These are phyloP conservation scores for Rhinopomastus cyanomelas DNA, from an alignment of 2,113 vertebrate genomes.

Conservation along the genomic window DNA sequence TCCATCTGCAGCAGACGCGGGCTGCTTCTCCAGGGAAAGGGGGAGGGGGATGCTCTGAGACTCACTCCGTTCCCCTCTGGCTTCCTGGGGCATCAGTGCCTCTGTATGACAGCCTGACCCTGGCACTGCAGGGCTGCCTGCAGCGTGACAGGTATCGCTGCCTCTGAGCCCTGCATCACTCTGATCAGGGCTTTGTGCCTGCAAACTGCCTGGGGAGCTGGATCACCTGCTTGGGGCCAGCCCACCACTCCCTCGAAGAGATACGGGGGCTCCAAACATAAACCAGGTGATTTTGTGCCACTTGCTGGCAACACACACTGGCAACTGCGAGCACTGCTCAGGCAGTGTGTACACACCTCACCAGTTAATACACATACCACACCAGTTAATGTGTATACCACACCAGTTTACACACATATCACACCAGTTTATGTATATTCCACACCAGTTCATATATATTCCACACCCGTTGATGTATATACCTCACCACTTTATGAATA, in stretches of 20 bases:
- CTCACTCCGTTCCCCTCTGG: background rate
- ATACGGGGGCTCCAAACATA: background rate
- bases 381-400: too few relatives aligned
- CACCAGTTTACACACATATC: too few relatives aligned
- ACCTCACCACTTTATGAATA: too few relatives aligned
- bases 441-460: too few relatives aligned
- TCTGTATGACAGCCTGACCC: background rate
- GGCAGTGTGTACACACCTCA: background rate
- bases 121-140: background rate
- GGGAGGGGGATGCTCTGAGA: background rate
- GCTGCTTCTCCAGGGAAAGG: background rate
- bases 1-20: constrained; percentile 5
- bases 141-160: background rate
- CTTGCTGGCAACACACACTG: background rate
- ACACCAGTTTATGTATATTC: too few relatives aligned
- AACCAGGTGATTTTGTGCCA: background rate
- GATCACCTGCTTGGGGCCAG: background rate
- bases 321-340: fast-evolving
- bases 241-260: background rate
- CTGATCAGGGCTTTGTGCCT: background rate
- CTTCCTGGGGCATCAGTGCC: background rate
- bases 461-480: too few relatives aligned
- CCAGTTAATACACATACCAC: too few relatives aligned
- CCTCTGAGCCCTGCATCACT: background rate
- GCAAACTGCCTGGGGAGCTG: background rate